A percentile compares a stretch with the other conserved stretches of the same genome.
Evolutionary conservation across 2,888 invertebrate genomes (phyloP).

Genomic region (Pseudococcus viburni): DNA sequence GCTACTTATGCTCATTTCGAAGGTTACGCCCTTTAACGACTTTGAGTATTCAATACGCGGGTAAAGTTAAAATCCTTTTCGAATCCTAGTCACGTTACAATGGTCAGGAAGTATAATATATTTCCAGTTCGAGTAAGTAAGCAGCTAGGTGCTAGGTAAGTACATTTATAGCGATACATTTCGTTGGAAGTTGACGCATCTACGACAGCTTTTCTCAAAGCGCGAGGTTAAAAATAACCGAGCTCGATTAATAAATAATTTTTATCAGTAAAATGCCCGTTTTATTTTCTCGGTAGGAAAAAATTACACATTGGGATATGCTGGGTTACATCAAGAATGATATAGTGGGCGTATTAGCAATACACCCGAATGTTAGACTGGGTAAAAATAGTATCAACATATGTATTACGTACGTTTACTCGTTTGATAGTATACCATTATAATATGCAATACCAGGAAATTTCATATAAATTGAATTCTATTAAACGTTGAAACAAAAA

Average conservation of each 20-base stretch:
- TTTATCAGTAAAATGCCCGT: not conserved
- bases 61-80: not conserved
- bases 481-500: not conserved
- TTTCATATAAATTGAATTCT: not conserved
- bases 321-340: constrained; percentile 32
- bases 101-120: constrained; percentile 28
- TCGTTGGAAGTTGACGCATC: not conserved
- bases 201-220: not conserved
- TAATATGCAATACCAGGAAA: constrained; percentile 11
- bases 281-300: not conserved
- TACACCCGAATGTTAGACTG: not conserved
- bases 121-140: not conserved
- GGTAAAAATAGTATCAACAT: constrained; percentile 42
- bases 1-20: not conserved
- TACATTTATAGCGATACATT: not conserved
- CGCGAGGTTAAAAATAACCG: constrained; percentile 26
- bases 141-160: not conserved
- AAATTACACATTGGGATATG: not conserved
- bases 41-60: constrained; percentile 7
- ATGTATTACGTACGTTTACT: not conserved
- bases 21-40: constrained; percentile 3
- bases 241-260: constrained; percentile 22
- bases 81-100: constrained; percentile 3
- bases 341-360: constrained; percentile 36
- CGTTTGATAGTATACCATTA: not conserved